Base-by-base conservation (phyloP, 2,113 vertebrate genomes). In the Pluvialis apricaria region DNA sequence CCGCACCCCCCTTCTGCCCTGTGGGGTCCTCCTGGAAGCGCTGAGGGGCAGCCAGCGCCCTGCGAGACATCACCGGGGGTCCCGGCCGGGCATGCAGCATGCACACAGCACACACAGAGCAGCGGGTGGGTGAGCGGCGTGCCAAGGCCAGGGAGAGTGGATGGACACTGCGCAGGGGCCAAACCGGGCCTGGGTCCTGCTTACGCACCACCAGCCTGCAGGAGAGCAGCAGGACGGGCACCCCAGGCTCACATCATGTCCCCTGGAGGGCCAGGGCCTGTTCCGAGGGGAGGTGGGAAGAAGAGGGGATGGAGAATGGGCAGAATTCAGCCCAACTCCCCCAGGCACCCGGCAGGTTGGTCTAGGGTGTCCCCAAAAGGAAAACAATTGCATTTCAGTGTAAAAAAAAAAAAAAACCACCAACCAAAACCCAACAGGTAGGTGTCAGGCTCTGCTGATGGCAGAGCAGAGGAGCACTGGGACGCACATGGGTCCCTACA, bases 31-130 rank as follows among this genome's bases (percentile, higher is more conserved):
- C 44, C 82, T 78, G 76, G 86, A 69, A 77, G 86, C 1, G 4
- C 36, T 66, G 68, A 61, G 45, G 65, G 61, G 13, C 47, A 36
- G 55, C 24, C 65, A 81, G 77, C 45, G 65, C 57, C n/a, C 84
- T 2, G 1, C 2, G 1, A 54, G 62, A 44, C 3, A 31, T 9
- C 68, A 13, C 58, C 5, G 0, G 21, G 78, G 29, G 42, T 58
- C 69, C 68, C 36, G 0, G 45, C 45, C 1, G 0, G 80, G 86
- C 96, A 97, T 96, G 96, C 96, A 97, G 93, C 96, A 97, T 97
- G 96, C 96, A 96, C 55, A 95, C 75, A 90, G 92, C 75, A 93
- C 90, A 96, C 83, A 93, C 26, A 31, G 60, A 86, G 83, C 71
- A 60, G 62, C 1, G 3, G 73, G 72, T 2, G 3, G 62, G 88